phyloP scores from a whole-genome alignment of 2,113 vertebrate genomes.

The Cynopterus brachyotis region DNA sequence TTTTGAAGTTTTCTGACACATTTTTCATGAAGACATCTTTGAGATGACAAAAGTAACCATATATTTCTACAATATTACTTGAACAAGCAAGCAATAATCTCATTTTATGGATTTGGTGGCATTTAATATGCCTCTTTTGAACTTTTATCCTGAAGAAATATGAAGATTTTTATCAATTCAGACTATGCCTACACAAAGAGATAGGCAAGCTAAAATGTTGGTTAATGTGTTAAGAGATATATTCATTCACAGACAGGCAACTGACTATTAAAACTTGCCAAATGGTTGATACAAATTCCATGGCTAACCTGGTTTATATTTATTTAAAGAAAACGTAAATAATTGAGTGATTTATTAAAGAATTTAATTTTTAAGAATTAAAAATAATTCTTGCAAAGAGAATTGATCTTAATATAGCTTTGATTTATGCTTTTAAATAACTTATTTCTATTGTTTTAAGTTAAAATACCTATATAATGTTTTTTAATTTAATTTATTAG shows the following conservation, averaged over 20 bases:
- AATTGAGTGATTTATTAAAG: too few species aligned
- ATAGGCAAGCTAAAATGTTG: not conserved
- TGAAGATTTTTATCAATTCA: not conserved
- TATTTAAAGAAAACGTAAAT: not conserved
- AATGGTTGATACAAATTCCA: not conserved
- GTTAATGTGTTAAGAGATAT: not conserved
- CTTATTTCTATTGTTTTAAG: not conserved
- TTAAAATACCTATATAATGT: not conserved
- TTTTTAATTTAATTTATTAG: too few species aligned
- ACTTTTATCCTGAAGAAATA: not conserved
- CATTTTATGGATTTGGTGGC: not conserved
- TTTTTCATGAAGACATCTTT: conserved; percentile 21
- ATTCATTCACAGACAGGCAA: not conserved
- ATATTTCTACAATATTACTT: conserved; percentile 15
- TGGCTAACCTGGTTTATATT: not conserved
- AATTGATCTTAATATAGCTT: not conserved
- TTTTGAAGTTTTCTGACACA: conserved; percentile 64
- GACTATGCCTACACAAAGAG: not conserved
- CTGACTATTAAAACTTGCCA: not conserved
- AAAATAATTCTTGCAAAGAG: not conserved
- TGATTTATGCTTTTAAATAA: not conserved
- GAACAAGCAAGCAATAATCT: not conserved
- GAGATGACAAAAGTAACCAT: conserved; percentile 11
- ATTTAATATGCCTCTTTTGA: not conserved
- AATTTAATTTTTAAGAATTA: too few species aligned